Evolutionary conservation across 1,140 invertebrate species (phyloP), one percentile per base, ranked within the genome.

Genomic region (Aphelenchoides avenae): DNA sequence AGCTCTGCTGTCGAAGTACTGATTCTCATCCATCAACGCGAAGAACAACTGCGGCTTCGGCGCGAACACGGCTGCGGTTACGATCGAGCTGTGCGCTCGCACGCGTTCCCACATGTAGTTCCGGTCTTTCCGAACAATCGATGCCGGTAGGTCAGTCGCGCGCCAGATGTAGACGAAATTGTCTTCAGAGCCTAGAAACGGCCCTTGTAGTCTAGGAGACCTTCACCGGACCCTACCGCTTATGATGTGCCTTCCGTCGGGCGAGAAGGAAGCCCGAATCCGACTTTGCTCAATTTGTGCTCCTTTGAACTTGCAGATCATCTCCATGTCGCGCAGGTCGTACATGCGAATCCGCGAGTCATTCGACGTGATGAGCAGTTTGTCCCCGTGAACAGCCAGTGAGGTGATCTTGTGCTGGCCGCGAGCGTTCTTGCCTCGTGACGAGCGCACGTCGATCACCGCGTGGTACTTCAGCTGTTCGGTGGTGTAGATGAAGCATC

Each of bases 71-170:
- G 92, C 91, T 76, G 91, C 91, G 0, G 92, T 97, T 0, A 98
- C 92, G 7, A 92, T 86, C 40, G 36, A 57, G 33, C 51, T 52
- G 30, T 61, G 77, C 81, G 83, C 82, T 82, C 94, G 92, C 33
- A 97, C 91, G 0, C 90, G 89, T 79, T 98, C 93, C 91, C 91
- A 98, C 78, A 89, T 95, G 74, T 91, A 87, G 78, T 97, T 98
- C 13, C 93, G 80, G 79, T 98, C 92, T 53, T 92, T 81, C 54
- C 93, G 79, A 0, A 91, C 90, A 24, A 89, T 87, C 72, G 95
- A 90, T 79, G 94, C 93, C 2, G 89, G 87, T 74, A 53, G 43
- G 22, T 65, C 58, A 24, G 33, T 42, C 9, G 66, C 57, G n/a
- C 70, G 43, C 73, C 71, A 74, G 37, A 73, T 43, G 43, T 73